Evolutionary conservation across 2,113 vertebrate genomes (phyloP).

Genomic region (Coptodon rendalli): DNA sequence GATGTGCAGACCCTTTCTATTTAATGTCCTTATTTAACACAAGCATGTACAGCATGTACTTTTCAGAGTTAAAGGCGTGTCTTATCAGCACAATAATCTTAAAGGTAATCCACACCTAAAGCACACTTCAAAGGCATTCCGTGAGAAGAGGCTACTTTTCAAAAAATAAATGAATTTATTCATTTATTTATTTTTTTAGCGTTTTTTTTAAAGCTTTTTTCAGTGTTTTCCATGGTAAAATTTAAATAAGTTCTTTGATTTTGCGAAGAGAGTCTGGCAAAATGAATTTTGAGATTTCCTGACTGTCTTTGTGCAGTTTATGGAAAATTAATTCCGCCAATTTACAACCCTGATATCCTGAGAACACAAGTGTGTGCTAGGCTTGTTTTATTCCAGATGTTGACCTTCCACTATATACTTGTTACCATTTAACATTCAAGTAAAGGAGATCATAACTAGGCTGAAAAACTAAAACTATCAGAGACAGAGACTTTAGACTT

Average conservation of each 20-base stretch:
- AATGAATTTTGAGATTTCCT: background rate
- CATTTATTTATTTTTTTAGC: too few relatives aligned
- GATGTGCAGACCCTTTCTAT: background rate
- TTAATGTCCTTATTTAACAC: background rate
- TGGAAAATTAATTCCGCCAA: background rate
- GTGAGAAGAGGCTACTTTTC: background rate
- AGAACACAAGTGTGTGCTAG: background rate
- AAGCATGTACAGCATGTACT: background rate
- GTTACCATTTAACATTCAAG: background rate
- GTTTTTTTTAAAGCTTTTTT: too few relatives aligned
- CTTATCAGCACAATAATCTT: background rate
- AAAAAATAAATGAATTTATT: too few relatives aligned
- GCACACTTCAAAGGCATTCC: background rate
- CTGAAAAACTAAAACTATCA: background rate
- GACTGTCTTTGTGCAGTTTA: background rate
- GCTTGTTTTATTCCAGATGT: background rate
- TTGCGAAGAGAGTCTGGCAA: background rate
- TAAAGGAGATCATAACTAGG: background rate
- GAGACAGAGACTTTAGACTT: background rate
- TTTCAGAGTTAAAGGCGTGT: slow-evolving; percentile 26
- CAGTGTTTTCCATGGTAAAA: background rate
- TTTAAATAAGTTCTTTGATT: background rate
- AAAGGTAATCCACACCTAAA: background rate
- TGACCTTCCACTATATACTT: background rate
- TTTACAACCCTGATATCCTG: background rate